phyloP scores from a whole-genome alignment of 2,113 vertebrate genomes.

The Sinocyclocheilus anshuiensis region DNA sequence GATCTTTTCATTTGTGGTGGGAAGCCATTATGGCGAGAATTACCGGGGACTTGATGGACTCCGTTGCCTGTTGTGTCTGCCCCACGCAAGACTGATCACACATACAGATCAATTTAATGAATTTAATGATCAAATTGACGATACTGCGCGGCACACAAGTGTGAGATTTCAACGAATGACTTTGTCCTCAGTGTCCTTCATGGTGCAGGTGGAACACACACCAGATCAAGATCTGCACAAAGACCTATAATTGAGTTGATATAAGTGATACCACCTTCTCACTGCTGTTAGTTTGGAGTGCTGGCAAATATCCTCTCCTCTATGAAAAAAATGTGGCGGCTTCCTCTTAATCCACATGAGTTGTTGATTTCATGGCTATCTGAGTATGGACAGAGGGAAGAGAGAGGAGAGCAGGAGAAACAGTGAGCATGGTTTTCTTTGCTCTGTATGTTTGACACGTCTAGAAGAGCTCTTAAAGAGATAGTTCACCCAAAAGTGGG shows the following conservation, averaged over 20 bases:
- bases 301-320: slow-evolving; percentile 7
- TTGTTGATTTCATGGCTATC: slow-evolving; percentile 37
- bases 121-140: slow-evolving; percentile 65
- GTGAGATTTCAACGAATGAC: neutral
- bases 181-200: slow-evolving; percentile 31
- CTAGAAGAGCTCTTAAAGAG: neutral
- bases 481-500: neutral
- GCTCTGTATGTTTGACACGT: slow-evolving; percentile 40
- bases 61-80: slow-evolving; percentile 54
- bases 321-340: slow-evolving; percentile 1
- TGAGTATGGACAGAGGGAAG: neutral
- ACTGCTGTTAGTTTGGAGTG: neutral
- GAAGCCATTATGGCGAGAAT: slow-evolving; percentile 62
- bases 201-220: neutral
- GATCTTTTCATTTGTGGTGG: slow-evolving; percentile 54
- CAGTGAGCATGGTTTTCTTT: slow-evolving; percentile 21
- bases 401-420: neutral
- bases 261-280: neutral
- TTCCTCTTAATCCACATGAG: slow-evolving; percentile 37
- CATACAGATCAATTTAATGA: slow-evolving; percentile 69
- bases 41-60: slow-evolving; percentile 61
- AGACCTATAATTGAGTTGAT: neutral
- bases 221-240: neutral
- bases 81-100: slow-evolving; percentile 55
- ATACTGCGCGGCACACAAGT: neutral